Conservation (phyloP, 1,140 invertebrate genomes). For the Bemisia tabaci region DNA sequence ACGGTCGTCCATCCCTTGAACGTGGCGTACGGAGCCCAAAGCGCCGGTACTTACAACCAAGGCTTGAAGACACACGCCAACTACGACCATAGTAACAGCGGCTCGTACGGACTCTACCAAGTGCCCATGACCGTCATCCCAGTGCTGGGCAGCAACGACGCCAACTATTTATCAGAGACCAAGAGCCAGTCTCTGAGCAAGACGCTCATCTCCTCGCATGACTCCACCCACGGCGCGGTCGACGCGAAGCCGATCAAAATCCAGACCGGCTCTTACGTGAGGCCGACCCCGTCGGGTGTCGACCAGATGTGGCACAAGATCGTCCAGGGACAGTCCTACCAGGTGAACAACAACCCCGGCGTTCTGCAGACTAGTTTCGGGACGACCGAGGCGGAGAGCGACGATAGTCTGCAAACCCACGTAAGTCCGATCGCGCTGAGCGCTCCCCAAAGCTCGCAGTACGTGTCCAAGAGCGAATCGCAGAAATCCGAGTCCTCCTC, state of each 20-base stretch:
- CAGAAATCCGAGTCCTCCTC: neutral
- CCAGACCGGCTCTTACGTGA: neutral
- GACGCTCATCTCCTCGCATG: neutral
- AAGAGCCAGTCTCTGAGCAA: neutral
- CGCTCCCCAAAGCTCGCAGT: neutral
- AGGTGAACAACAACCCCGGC: neutral
- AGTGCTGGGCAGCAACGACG: neutral
- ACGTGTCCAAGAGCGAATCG: neutral
- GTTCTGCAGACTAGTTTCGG: neutral
- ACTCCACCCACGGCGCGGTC: neutral
- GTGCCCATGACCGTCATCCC: neutral
- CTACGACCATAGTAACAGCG: neutral
- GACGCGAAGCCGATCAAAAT: neutral
- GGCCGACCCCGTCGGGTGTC: neutral
- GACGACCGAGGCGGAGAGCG: neutral
- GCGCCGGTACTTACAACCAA: neutral
- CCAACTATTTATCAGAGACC: neutral
- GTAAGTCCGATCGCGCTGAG: neutral
- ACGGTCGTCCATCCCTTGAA: neutral
- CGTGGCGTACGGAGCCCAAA: neutral
- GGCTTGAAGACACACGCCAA: neutral
- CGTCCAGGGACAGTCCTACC: neutral
- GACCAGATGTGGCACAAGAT: neutral
- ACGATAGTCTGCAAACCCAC: neutral
- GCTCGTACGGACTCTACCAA: neutral